A percentile compares a stretch with the other conserved stretches of the same genome.
Conservation (phyloP, 2,888 invertebrate species). For the Lasius fuliginosus region DNA sequence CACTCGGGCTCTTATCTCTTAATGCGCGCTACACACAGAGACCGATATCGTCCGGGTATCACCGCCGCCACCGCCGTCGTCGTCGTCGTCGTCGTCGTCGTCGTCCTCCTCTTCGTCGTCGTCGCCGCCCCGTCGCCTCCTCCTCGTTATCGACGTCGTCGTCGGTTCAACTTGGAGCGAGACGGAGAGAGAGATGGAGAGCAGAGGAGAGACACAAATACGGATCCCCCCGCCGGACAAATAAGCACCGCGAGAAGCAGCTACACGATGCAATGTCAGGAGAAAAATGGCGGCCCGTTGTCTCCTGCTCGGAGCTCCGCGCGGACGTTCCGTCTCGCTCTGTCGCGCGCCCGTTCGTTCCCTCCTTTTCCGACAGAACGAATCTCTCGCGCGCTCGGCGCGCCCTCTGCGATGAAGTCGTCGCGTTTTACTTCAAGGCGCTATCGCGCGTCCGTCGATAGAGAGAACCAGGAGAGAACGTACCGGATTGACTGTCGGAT, state of each 20-base stretch:
- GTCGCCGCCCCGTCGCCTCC: constrained; percentile 4
- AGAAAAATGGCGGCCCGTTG: constrained; percentile 76
- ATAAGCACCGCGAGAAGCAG: constrained; percentile 62
- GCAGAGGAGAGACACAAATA: not conserved
- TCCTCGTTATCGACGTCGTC: constrained; percentile 15
- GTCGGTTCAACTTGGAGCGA: not conserved
- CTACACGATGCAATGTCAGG: constrained; percentile 63
- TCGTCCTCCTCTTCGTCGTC: constrained; percentile 42
- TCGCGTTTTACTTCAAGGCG: no score
- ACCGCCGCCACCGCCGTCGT: constrained; percentile 42
- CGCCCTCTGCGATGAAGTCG: not conserved
- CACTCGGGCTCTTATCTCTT: constrained; percentile 61
- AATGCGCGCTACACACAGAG: constrained; percentile 53
- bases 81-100: constrained; percentile 23
- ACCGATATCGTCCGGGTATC: constrained; percentile 31
- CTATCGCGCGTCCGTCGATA: no score
- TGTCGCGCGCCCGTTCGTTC: constrained; percentile 52
- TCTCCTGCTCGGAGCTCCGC: constrained; percentile 75
- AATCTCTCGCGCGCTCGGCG: not conserved
- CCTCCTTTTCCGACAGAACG: constrained; percentile 54
- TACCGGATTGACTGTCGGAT: no score
- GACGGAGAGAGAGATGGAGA: not conserved
- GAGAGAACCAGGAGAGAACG: no score
- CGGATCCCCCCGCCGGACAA: constrained; percentile 24
- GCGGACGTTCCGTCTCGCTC: constrained; percentile 60